Evolutionary conservation across 2,888 invertebrate genomes (phyloP), one percentile per base, ranked within the genome.

Genomic region (Drosophila algonquin): DNA sequence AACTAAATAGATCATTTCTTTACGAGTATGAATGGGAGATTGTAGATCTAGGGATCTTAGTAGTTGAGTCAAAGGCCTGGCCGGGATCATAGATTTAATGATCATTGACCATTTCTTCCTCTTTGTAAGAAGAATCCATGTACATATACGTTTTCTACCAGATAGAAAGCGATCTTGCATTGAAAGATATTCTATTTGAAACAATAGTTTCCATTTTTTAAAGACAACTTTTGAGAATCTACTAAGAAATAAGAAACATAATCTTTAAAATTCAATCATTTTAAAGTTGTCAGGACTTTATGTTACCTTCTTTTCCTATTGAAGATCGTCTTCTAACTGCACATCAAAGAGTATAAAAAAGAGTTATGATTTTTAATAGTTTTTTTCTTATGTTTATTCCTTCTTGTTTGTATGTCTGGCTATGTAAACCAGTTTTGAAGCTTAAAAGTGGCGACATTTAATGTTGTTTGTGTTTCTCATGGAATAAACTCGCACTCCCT

Each of bases 401-500:
- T 5, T 24, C 24, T 4, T 59, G 9, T 47, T n/a, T 18, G 56
- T 52, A 40, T 55, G 72, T 63, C 58, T 76, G 59, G 30, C 58
- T 45, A 45, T 68, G 46, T 50, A 74, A 74, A 74, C 74, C 76
- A 54, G 74, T 71, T 63, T 70, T 63, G 40, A 44, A 58, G 75
- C 67, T 67, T 73, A 55, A 45, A 57, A 74, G 67, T 53, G 65
- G 76, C 76, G 55, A 69, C 76, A 68, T 75, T 70, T 72, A 60
- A 71, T 55, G 58, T 68, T 63, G 55, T 71, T 70, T 59, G 45
- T 51, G 48, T 59, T 71, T 71, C 44, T 35, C 44, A 65, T 47
- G 48, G 70, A 40, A 14, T 40, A 27, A 12, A 40, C 47, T 30
- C 35, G 18, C 9, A 27, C 45, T 8, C 32, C 14, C 21, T 24